Base-by-base conservation (phyloP, 2,113 vertebrate genomes). In the Microtus richardsoni region DNA sequence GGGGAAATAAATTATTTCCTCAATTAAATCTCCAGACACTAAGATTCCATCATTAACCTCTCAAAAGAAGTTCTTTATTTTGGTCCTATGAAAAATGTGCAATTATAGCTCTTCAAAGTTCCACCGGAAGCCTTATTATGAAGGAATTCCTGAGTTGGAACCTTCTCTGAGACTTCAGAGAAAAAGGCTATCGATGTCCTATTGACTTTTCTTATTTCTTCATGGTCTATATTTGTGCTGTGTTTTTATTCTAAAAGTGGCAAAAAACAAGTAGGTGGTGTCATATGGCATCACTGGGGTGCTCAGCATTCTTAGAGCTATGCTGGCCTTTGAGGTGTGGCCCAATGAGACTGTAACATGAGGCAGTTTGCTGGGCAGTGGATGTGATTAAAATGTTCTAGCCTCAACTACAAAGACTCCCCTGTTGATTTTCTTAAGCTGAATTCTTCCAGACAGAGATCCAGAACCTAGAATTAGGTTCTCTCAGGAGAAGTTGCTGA, bases 1-100 rank as follows among this genome's bases (percentile, higher is more conserved):
- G 91, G 78, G 8, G 79, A 95, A 93, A 97, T 97, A 96, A 94
- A 95, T 98, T 91, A 85, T 84, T 97, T 95, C 70, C 70, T 95
- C 93, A 92, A 30, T 95, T 92, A 96, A 94, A 64, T 71, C 39
- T 94, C 68, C 54, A 22, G 30, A 41, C 66, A 80, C 77, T 96
- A 94, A 97, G 96, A 94, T 68, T 94, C 84, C 82, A 94, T 98
- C 97, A 98, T 19, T 70, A 88, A 95, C 66, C 73, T 96, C 90
- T 96, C 85, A 86, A 93, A 97, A 91, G 22, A 83, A 95, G 90
- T 89, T 78, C 39, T 96, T 97, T 94, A 82, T 98, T 93, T 95
- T 94, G 47, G 88, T 95, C 95, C 88, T 36, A 7, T 41, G 95
- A 68, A 21, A 80, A 60, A 91, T 22, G 0, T 5, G 16, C 87